Base-by-base conservation (phyloP, 2,113 vertebrate species). In the Charadrius vociferus region DNA sequence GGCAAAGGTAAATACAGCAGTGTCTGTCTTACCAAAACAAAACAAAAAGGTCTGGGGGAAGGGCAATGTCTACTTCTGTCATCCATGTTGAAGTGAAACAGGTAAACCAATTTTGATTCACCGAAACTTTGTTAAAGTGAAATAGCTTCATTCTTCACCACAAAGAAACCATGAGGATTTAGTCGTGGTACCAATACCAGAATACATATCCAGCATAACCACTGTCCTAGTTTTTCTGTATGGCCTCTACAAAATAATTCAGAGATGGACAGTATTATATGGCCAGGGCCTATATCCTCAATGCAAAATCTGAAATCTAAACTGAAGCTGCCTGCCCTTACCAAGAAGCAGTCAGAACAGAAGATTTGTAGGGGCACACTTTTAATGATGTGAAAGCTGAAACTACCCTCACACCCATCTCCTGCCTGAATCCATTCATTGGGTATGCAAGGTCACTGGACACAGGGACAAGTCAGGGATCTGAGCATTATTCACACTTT, bases 31-130 rank as follows among this genome's bases (percentile, higher is more conserved):
- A 49, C 1, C 18, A 71, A 66, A 36, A 16, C 27, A 71, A 71
- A 41, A 16, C 22, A 49, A 20, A 3, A 1, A 12, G 10, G 14
- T 3, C 5, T 5, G 2, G 10, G 10, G 6, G 29, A 14, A 19
- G 21, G 4, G 27, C 62, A 59, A 16, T 20, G 20, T 30, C 65
- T 34, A 52, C 12, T 62, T 85, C 49, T 68, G 24, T 49, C 62
- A 53, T 6, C 17, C 7, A 15, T 20, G 7, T 8, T 55, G 34
- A 86, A 24, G 10, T 45, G 14, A 83, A 39, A 15, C 17, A 72
- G 17, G 23, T 47, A 39, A 91, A 83, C 77, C 30, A 61, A 61
- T 70, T 88, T 23, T 50, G 41, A 72, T 41, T 83, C 50, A 91
- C 34, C 1, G 4, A 50, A 82, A 59, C n/a, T 75, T 75, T 34